These are phyloP conservation scores for Desmodus rotundus DNA, from an alignment of 2,113 vertebrate species.

Conservation along the genomic window DNA sequence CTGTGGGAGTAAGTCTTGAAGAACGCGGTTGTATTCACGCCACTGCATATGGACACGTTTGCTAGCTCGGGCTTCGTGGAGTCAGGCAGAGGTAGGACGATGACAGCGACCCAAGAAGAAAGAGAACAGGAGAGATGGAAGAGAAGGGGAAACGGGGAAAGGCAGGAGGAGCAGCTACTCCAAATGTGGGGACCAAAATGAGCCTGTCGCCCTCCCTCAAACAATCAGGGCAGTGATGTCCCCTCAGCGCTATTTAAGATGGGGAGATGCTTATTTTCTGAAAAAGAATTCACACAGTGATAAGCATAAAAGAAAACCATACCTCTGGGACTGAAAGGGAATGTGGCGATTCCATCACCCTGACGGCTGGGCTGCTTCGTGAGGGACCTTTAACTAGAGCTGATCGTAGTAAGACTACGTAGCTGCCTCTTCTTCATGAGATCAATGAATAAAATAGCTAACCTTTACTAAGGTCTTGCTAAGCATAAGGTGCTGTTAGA, in stretches of 20 bases:
- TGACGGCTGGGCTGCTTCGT: not conserved
- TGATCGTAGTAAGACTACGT: not conserved
- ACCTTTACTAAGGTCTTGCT: not conserved
- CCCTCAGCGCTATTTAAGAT: not conserved
- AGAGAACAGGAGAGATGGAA: not conserved
- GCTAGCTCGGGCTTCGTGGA: not conserved
- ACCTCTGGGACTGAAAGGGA: not conserved
- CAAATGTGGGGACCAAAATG: not conserved
- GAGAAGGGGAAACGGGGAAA: not conserved
- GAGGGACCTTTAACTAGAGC: not conserved
- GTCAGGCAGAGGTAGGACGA: not conserved
- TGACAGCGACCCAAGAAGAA: not conserved
- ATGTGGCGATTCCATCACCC: not conserved
- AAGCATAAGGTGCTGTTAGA: not conserved
- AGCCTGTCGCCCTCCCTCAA: not conserved
- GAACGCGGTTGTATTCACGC: not conserved
- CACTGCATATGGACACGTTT: too few species aligned
- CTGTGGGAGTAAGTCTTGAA: not conserved
- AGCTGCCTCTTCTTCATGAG: not conserved
- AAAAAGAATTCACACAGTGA: not conserved
- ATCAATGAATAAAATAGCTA: not conserved
- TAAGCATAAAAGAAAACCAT: constrained; percentile 10
- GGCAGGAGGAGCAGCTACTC: not conserved
- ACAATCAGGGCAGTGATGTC: not conserved
- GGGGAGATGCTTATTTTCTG: not conserved